These are phyloP conservation scores for Altica lythri DNA, from an alignment of 2,888 invertebrate genomes.

Conservation along the genomic window DNA sequence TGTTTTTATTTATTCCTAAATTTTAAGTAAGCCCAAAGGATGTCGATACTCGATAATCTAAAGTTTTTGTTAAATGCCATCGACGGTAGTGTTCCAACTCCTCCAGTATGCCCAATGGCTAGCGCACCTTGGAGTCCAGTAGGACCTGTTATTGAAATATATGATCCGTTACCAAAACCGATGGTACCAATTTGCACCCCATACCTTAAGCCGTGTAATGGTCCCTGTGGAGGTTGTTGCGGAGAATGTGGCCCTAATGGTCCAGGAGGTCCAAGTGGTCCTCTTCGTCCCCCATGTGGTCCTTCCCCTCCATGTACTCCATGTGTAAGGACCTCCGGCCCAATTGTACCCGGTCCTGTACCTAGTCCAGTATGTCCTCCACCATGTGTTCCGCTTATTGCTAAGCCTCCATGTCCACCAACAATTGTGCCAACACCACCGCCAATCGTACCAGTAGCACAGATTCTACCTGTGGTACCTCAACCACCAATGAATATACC, in stretches of 20 bases:
- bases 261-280: constrained; percentile 6
- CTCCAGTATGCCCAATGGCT: too few relatives aligned
- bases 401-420: constrained; percentile 49
- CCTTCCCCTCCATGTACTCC: constrained; percentile 54
- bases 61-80: too few relatives aligned
- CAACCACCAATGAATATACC: constrained; percentile 7
- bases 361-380: constrained; percentile 32
- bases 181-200: constrained; percentile 61
- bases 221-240: constrained; percentile 20
- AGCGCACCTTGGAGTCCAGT: too few relatives aligned
- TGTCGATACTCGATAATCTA: too few relatives aligned
- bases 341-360: constrained; percentile 35
- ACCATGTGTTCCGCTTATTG: constrained; percentile 46
- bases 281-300: constrained; percentile 13
- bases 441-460: constrained; percentile 2
- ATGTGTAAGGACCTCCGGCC: constrained; percentile 50
- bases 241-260: constrained; percentile 11
- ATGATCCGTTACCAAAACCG: constrained; percentile 62
- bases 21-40: too few relatives aligned
- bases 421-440: neutral
- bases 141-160: constrained; percentile 57
- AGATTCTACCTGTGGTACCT: constrained; percentile 3
- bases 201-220: constrained; percentile 15
- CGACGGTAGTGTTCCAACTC: too few relatives aligned
- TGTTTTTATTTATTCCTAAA: too few relatives aligned